Base-by-base conservation (phyloP, 2,113 vertebrate species). In the Oncorhynchus keta region DNA sequence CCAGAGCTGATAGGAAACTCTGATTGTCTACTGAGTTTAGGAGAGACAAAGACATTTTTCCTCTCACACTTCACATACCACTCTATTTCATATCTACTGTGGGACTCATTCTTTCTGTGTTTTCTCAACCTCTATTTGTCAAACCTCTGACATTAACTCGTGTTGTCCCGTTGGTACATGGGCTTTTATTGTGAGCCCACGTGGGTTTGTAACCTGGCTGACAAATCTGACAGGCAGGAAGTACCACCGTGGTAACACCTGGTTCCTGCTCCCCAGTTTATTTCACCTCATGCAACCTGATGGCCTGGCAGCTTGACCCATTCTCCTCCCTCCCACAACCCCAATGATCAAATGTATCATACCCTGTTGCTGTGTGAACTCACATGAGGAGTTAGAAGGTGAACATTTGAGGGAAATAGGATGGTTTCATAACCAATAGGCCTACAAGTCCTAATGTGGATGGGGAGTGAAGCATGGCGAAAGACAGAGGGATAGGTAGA, bases 1-100 rank as follows among this genome's bases (percentile, higher is more conserved):
- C 85, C 81, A 89, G 83, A 86, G 88, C 93, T 92, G 92, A 93
- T 93, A 92, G 92, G 93, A 93, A 93, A 91, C 90, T 90, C 89
- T 90, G 92, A 94, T 93, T 93, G 91, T 91, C 89, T 73, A 88
- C 90, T 81, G 85, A 90, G 83, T 84, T 90, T 81, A 88, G 84
- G 80, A 87, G 84, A 91, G 87, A 92, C 88, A 89, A 92, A 90
- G 88, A 92, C 77, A 91, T 88, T 91, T 92, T 93, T 91, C 85
- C 83, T 88, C 84, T 83, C 80, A 80, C 87, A 89, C 85, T 88
- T 86, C 84, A 84, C 85, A 80, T 91, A 90, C 89, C 88, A 57
- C 83, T 79, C 77, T 78, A 87, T 88, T 88, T 83, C 83, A 89
- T 88, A 84, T 87, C 80, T 45, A 79, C 83, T 84, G 49, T 79